These are phyloP conservation scores for Subanguina moxae DNA, from an alignment of 1,140 invertebrate genomes.

Conservation along the genomic window DNA sequence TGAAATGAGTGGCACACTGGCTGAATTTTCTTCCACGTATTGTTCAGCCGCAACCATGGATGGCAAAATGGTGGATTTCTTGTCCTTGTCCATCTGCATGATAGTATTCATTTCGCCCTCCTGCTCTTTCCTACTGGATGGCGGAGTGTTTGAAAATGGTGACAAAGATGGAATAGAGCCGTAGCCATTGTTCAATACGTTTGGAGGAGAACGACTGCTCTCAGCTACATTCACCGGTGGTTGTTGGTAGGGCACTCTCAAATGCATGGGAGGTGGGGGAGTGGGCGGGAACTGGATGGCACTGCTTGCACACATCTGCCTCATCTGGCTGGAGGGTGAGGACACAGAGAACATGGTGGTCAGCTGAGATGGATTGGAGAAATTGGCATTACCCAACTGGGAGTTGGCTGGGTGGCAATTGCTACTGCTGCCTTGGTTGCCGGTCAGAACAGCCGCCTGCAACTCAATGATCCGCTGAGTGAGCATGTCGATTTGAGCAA, in stretches of 20 bases:
- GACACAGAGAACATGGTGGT: neutral
- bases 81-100: neutral
- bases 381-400: too few relatives aligned
- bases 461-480: slow-evolving; percentile 36
- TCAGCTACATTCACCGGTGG: neutral
- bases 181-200: neutral
- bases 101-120: neutral
- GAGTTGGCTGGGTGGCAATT: neutral
- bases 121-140: neutral
- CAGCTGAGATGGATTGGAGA: neutral
- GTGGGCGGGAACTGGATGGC: neutral
- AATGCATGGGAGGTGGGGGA: neutral
- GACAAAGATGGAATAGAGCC: neutral
- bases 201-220: neutral
- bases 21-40: neutral
- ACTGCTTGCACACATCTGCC: neutral
- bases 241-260: slow-evolving; percentile 2
- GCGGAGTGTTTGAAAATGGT: neutral
- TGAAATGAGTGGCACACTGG: neutral
- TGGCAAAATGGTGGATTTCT: neutral
- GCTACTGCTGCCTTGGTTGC: neutral
- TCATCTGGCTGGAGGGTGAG: neutral
- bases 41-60: neutral
- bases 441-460: slow-evolving; percentile 23
- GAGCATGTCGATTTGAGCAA: slow-evolving; percentile 50